These are phyloP conservation scores for Sisor rabdophorus DNA, from an alignment of 2,113 vertebrate genomes.

Conservation along the genomic window DNA sequence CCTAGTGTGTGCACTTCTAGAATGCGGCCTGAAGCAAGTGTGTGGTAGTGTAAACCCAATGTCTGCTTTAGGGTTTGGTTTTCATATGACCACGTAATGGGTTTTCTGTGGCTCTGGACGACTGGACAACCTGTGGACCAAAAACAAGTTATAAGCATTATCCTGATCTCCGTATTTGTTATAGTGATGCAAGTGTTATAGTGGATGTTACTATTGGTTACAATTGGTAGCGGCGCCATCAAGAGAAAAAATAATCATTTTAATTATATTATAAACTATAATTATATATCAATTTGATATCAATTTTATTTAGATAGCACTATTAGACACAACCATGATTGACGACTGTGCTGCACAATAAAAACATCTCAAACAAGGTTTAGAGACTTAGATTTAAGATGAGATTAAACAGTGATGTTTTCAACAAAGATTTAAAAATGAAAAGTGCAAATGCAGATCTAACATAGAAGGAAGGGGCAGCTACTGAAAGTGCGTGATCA, in stretches of 20 bases:
- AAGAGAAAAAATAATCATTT: background rate
- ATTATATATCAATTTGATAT: too few relatives aligned
- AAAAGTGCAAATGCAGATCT: too few relatives aligned
- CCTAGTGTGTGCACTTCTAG: constrained; percentile 74
- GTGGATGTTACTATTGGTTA: background rate
- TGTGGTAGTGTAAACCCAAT: constrained; percentile 58
- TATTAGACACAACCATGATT: too few relatives aligned
- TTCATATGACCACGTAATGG: constrained; percentile 71
- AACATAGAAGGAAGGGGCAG: too few relatives aligned
- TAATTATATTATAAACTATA: too few relatives aligned
- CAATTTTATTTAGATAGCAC: too few relatives aligned
- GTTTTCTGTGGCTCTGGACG: constrained; percentile 60
- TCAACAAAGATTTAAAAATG: too few relatives aligned
- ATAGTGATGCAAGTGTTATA: background rate
- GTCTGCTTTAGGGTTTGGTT: constrained; percentile 63
- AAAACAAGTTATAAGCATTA: background rate
- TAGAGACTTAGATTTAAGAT: too few relatives aligned
- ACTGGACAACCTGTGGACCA: constrained; percentile 65
- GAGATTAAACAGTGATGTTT: too few relatives aligned
- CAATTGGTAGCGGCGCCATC: background rate
- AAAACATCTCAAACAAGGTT: too few relatives aligned
- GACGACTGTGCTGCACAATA: too few relatives aligned
- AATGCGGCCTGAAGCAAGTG: constrained; percentile 69
- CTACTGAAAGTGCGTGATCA: too few relatives aligned
- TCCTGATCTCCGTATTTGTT: background rate